Evolutionary conservation across 1,140 invertebrate species (phyloP).

Genomic region (Mactra quadrangularis): DNA sequence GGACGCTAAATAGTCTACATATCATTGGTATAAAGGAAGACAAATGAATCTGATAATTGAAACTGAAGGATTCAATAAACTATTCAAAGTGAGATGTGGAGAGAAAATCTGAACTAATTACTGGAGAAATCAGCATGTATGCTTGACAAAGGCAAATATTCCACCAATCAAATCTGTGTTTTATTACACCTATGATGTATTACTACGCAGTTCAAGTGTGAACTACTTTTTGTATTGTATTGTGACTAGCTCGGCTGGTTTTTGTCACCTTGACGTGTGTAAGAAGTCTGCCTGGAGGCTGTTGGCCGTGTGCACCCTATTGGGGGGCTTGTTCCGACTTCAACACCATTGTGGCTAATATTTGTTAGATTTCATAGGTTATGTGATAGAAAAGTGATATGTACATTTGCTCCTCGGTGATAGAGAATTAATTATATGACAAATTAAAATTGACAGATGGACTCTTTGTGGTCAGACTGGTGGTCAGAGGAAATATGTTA

Average conservation of each 20-base stretch:
- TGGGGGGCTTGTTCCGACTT: slow-evolving; percentile 9
- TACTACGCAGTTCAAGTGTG: slow-evolving; percentile 34
- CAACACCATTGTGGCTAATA: slow-evolving; percentile 14
- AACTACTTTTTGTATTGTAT: slow-evolving; percentile 42
- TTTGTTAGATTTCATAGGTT: slow-evolving; percentile 23
- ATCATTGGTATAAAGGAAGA: not conserved
- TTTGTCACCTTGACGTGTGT: slow-evolving; percentile 23
- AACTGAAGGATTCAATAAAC: slow-evolving; percentile 8
- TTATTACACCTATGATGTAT: slow-evolving; percentile 42
- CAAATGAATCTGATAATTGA: slow-evolving; percentile 31
- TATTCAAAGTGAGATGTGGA: slow-evolving; percentile 10
- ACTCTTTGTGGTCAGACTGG: not conserved
- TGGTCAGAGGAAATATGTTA: too few relatives aligned
- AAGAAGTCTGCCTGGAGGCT: slow-evolving; percentile 1
- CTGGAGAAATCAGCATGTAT: not conserved
- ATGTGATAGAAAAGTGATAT: slow-evolving; percentile 31
- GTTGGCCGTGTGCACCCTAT: slow-evolving; percentile 8
- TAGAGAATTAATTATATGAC: slow-evolving; percentile 39
- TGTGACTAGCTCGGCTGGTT: slow-evolving; percentile 3
- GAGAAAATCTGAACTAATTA: slow-evolving; percentile 17
- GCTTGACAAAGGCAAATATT: slow-evolving; percentile 7
- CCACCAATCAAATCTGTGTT: slow-evolving; percentile 36
- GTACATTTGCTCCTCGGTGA: slow-evolving; percentile 18
- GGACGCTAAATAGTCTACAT: not conserved
- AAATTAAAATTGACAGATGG: slow-evolving; percentile 33